These are phyloP conservation scores for Sitta carolinensis DNA, from an alignment of 2,797 vertebrate genomes.

Conservation along the genomic window DNA sequence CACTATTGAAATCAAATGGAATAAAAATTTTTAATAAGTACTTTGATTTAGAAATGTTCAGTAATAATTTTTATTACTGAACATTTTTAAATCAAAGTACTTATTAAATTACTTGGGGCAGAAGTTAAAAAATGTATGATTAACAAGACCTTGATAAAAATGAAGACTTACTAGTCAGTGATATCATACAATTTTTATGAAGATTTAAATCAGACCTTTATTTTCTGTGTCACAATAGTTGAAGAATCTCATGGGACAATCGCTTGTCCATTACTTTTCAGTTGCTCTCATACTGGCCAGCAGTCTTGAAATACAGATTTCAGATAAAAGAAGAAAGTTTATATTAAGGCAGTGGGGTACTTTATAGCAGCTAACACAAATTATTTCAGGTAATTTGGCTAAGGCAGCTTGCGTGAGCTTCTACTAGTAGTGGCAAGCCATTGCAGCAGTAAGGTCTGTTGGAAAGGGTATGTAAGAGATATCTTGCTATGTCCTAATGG, in stretches of 20 bases:
- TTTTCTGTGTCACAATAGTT: not conserved
- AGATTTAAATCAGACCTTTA: not conserved
- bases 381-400: not conserved
- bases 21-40: too few species aligned
- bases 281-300: not conserved
- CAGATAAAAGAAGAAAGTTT: not conserved
- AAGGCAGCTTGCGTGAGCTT: not conserved
- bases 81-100: not conserved
- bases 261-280: not conserved
- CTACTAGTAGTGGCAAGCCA: not conserved
- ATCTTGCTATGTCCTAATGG: not conserved
- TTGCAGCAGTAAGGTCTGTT: not conserved
- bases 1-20: not conserved
- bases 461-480: not conserved
- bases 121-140: not conserved
- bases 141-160: not conserved
- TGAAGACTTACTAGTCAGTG: not conserved
- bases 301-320: not conserved
- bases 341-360: fast-evolving
- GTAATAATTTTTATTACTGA: not conserved
- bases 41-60: too few species aligned
- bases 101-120: not conserved
- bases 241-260: not conserved
- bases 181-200: not conserved
- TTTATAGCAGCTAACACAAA: not conserved